phyloP scores from a whole-genome alignment of 2,888 invertebrate species.

The Eumacrocentrus americanus region DNA sequence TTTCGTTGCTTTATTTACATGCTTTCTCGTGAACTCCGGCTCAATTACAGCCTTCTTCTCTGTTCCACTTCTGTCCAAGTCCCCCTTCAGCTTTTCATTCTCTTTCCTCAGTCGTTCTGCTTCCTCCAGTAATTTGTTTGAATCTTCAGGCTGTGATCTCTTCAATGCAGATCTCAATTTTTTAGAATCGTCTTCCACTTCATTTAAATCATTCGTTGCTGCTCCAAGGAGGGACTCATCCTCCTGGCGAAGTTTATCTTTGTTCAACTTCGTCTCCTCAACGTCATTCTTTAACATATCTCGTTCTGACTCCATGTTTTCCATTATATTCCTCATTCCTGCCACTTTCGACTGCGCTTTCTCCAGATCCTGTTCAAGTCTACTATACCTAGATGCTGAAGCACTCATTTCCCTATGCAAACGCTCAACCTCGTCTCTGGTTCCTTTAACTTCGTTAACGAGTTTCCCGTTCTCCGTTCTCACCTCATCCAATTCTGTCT shows the following conservation, averaged over 20 bases:
- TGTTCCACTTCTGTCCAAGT: too few relatives aligned
- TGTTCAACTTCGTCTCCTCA: constrained; percentile 11
- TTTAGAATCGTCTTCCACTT: not conserved
- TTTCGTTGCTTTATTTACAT: too few relatives aligned
- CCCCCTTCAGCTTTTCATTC: constrained; percentile 32
- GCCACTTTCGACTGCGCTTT: not conserved
- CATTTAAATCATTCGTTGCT: too few relatives aligned
- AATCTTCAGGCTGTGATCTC: not conserved
- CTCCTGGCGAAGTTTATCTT: not conserved
- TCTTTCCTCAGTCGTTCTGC: constrained; percentile 27
- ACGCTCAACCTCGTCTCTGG: not conserved
- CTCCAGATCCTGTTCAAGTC: not conserved
- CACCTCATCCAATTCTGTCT: constrained; percentile 22
- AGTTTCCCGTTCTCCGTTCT: constrained; percentile 25
- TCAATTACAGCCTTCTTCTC: too few relatives aligned
- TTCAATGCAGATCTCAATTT: not conserved
- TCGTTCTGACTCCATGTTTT: constrained; percentile 4
- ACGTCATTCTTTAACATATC: constrained; percentile 21
- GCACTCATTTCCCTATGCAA: not conserved
- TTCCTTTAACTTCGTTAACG: constrained; percentile 10
- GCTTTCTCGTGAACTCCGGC: too few relatives aligned
- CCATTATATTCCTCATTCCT: not conserved
- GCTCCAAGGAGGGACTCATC: too few relatives aligned
- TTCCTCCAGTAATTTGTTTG: not conserved
- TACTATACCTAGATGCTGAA: not conserved